Percentiles rank a stretch among this genome's conserved stretches.
These are phyloP conservation scores for Synergus umbraculus DNA, from an alignment of 2,888 invertebrate genomes.

Conservation along the genomic window DNA sequence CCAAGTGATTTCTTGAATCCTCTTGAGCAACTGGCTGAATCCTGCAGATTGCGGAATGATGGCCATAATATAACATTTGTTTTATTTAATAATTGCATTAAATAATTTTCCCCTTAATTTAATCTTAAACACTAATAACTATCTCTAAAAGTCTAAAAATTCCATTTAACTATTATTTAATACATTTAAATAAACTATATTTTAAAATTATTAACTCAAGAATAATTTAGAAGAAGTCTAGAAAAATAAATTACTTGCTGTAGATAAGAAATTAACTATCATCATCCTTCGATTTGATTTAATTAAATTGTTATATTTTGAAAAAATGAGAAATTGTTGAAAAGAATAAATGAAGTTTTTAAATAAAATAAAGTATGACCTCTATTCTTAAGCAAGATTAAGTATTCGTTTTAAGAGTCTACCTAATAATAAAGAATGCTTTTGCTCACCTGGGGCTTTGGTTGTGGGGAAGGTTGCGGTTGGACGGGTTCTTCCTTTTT, in stretches of 20 bases:
- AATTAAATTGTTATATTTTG: too few relatives aligned
- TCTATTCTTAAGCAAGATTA: conserved; percentile 5
- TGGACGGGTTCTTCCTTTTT: conserved; percentile 86
- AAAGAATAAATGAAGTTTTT: background rate
- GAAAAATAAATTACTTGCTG: background rate
- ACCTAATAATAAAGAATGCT: background rate
- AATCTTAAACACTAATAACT: background rate
- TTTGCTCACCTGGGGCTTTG: conserved; percentile 79
- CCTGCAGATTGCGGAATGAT: conserved; percentile 22
- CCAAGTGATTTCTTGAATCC: conserved; percentile 10
- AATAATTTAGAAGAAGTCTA: too few relatives aligned
- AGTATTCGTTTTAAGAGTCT: background rate
- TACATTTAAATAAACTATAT: too few relatives aligned
- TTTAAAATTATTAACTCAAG: too few relatives aligned
- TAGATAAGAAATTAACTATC: background rate
- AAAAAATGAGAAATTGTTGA: background rate
- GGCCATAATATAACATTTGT: background rate
- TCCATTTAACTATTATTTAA: too few relatives aligned
- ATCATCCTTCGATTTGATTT: background rate
- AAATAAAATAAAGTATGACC: conserved; percentile 2
- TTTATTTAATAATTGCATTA: background rate
- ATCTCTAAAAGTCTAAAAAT: background rate
- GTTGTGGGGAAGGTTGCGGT: conserved; percentile 78
- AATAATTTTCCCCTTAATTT: background rate
- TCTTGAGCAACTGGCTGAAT: conserved; percentile 23